Evolutionary conservation across 1,140 invertebrate genomes (phyloP), one percentile per base, ranked within the genome.

Genomic region (Lasaia peninsularis): DNA sequence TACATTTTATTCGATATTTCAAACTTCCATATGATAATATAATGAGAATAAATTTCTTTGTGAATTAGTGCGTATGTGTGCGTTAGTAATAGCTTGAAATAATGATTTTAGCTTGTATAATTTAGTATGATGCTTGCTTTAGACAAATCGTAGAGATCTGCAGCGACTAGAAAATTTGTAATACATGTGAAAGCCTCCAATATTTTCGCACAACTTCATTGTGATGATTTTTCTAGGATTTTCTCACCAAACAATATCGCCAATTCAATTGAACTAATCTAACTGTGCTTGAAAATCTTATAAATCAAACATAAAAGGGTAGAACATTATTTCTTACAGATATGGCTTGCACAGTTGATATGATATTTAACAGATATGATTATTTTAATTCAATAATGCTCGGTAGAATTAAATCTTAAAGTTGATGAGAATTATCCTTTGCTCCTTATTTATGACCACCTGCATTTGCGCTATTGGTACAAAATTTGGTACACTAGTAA

Each of bases 51-150:
- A 11, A 20, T 18, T 10, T 14, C 8, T 52, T 52, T 16, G 28
- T 28, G 28, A 44, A 55, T 55, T 55, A 55, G 53, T 55, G 53
- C 53, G 35, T 14, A 44, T 55, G 37, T 55, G 33, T 55, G 53
- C 53, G 53, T 55, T 55, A 55, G 53, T 55, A 44, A 28, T 55
- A 21, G 18, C 40, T 14, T 5, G 1, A 44, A 44, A 44, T 44
- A 16, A 20, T 18, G n/a, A n/a, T 40, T 37, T 16, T 10, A 44
- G 37, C 37, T 44, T 16, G 18, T 10, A 44, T 18, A 20, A 28
- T 28, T 44, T 44, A 20, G 16, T 44, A 44, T 44, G 18, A 44
- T 44, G 37, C 14, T 44, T 44, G 37, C 14, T 20, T 44, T 18
- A 10, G 37, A 16, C 37, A 44, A 44, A 52, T 52, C 10, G 8